Evolutionary conservation across 64 coral and sea anemone species (phyloP).

Genomic region (Porites lutea): DNA sequence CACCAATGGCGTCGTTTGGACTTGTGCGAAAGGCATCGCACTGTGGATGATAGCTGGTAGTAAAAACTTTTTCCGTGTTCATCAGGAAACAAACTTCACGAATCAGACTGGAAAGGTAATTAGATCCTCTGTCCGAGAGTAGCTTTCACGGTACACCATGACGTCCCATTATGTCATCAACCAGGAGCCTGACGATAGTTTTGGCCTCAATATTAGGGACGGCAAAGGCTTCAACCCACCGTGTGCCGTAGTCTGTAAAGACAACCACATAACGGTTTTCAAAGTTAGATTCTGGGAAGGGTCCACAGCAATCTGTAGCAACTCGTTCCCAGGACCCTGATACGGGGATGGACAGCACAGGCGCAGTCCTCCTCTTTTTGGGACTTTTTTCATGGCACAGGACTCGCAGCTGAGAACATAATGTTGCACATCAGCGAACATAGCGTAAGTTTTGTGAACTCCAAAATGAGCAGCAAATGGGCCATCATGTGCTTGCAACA

Average conservation of each 20-base stretch:
- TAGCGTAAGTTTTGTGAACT: background rate
- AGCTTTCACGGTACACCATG: background rate
- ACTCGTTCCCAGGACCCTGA: too few species aligned
- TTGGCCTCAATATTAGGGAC: background rate
- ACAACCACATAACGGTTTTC: background rate
- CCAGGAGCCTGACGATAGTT: background rate
- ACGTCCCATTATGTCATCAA: background rate
- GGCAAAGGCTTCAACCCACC: background rate
- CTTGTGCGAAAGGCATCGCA: slow-evolving; percentile 17
- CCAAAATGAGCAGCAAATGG: slow-evolving; percentile 23
- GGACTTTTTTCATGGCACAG: background rate
- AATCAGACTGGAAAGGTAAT: background rate
- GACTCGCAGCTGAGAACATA: background rate
- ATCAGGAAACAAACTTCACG: slow-evolving; percentile 1
- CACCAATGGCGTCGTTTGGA: slow-evolving; percentile 27
- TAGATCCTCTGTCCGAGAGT: slow-evolving; percentile 7
- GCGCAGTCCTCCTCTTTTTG: too few species aligned
- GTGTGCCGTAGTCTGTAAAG: background rate
- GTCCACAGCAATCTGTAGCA: background rate
- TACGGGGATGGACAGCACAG: too few species aligned
- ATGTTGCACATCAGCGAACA: background rate
- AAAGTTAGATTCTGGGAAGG: background rate
- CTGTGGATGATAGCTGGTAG: slow-evolving; percentile 20
- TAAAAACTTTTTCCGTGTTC: background rate
- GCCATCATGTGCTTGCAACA: slow-evolving; percentile 22